A percentile compares a stretch with the other conserved stretches of the same genome.
phyloP scores from a whole-genome alignment of 2,888 invertebrate species.

The Oscheius sp. region DNA sequence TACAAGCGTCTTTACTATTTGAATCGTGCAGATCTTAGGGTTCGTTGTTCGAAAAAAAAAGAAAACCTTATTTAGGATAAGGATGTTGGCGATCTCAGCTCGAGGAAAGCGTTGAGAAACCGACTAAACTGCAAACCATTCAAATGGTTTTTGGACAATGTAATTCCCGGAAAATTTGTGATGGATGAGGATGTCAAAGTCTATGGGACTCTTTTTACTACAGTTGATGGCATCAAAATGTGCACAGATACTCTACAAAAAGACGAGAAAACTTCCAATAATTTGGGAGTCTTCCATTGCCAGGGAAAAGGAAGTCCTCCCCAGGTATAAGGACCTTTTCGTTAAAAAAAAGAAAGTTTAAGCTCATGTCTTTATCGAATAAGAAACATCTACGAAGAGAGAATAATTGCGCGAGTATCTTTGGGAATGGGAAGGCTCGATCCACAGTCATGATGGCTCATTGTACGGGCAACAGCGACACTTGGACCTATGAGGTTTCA shows the following conservation, averaged over 20 bases:
- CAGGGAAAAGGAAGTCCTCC: constrained; percentile 66
- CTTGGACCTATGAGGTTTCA: constrained; percentile 70
- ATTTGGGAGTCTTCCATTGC: constrained; percentile 62
- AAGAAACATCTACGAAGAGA: constrained; percentile 65
- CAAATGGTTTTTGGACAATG: constrained; percentile 80
- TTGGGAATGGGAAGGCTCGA: constrained; percentile 31
- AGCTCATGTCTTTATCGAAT: constrained; percentile 68
- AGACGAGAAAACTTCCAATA: constrained; percentile 53
- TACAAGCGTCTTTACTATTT: constrained; percentile 90
- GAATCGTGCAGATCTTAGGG: constrained; percentile 81
- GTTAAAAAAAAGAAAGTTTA: too few relatives aligned
- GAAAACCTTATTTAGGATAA: constrained; percentile 33
- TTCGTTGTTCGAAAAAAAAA: not conserved
- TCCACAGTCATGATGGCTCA: constrained; percentile 55
- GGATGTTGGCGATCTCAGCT: constrained; percentile 78
- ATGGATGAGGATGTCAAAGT: constrained; percentile 83
- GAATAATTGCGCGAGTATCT: constrained; percentile 57
- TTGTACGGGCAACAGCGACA: constrained; percentile 64
- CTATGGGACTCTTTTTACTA: constrained; percentile 76
- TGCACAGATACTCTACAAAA: constrained; percentile 65
- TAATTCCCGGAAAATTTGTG: constrained; percentile 78
- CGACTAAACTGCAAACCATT: constrained; percentile 86
- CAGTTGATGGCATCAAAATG: constrained; percentile 40
- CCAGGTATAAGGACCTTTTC: constrained; percentile 48
- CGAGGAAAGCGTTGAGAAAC: constrained; percentile 81